These are phyloP conservation scores for Andrena flavipes DNA, from an alignment of 2,888 invertebrate genomes.

Conservation along the genomic window DNA sequence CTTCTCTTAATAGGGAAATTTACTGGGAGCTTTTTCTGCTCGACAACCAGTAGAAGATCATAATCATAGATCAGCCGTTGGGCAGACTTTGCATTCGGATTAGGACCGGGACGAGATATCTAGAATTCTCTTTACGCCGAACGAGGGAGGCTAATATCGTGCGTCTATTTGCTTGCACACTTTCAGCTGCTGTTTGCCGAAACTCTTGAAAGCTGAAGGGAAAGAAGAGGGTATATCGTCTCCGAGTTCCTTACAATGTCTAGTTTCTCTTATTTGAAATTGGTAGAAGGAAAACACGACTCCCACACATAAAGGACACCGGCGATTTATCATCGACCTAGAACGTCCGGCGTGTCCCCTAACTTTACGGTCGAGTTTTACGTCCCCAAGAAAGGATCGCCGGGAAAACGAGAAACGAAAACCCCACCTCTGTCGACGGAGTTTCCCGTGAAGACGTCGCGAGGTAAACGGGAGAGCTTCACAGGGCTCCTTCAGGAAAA, in stretches of 20 bases:
- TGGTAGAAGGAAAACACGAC: too few relatives aligned
- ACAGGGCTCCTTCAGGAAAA: background rate
- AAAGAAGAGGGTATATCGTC: too few relatives aligned
- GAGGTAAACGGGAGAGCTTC: background rate
- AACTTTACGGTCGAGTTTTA: slow-evolving; percentile 12
- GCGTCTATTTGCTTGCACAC: too few relatives aligned
- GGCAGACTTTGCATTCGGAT: background rate
- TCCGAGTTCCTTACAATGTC: too few relatives aligned
- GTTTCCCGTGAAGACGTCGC: background rate
- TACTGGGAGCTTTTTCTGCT: slow-evolving; percentile 49
- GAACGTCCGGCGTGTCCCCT: background rate
- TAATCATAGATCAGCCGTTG: background rate
- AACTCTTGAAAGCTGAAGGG: too few relatives aligned
- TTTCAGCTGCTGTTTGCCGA: too few relatives aligned
- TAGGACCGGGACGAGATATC: background rate
- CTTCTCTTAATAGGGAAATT: slow-evolving; percentile 51
- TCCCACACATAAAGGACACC: background rate
- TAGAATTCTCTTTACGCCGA: background rate
- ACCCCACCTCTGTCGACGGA: background rate
- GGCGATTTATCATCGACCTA: slow-evolving; percentile 11
- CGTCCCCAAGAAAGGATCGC: background rate
- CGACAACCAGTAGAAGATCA: slow-evolving; percentile 24
- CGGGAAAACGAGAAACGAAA: background rate
- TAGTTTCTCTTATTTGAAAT: too few relatives aligned
- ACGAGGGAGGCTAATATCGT: too few relatives aligned